Evolutionary conservation across 2,797 vertebrate genomes (phyloP).

Genomic region (Phalloptychus januarius): DNA sequence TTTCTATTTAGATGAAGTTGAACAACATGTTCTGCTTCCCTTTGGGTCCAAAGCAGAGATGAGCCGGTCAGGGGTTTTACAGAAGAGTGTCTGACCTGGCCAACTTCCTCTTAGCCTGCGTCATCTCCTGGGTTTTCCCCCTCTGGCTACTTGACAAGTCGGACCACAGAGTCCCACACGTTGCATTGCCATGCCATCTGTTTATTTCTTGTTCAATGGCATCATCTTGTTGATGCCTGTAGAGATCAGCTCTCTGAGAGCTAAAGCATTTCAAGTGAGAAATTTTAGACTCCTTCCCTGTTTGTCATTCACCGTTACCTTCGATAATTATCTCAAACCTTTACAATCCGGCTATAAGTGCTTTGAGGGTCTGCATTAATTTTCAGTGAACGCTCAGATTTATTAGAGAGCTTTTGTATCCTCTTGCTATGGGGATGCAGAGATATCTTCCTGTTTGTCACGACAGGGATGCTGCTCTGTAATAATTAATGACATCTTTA

Average conservation of each 20-base stretch:
- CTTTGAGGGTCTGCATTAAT: conserved; percentile 35
- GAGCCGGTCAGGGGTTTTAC: conserved; percentile 58
- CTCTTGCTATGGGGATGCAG: conserved; percentile 2
- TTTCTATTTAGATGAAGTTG: conserved; percentile 55
- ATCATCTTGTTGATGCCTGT: conserved; percentile 36
- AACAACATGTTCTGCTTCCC: conserved; percentile 34
- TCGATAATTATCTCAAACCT: conserved; percentile 55
- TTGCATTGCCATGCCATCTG: conserved; percentile 35
- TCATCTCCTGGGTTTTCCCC: conserved; percentile 61
- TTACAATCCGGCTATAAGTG: conserved; percentile 24
- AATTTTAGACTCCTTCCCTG: conserved; percentile 30
- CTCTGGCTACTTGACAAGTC: conserved; percentile 48
- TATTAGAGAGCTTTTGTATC: conserved; percentile 29
- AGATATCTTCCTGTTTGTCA: conserved; percentile 41
- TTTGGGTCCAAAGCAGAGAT: conserved; percentile 30
- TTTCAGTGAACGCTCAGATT: conserved; percentile 45
- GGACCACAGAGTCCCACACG: conserved; percentile 27
- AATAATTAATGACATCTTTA: conserved; percentile 19
- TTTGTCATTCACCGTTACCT: conserved; percentile 44
- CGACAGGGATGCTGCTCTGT: conserved; percentile 26
- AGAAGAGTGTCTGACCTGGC: conserved; percentile 51
- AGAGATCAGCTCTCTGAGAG: conserved; percentile 40
- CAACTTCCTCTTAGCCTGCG: conserved; percentile 45
- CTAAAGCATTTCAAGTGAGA: conserved; percentile 18
- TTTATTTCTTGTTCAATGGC: conserved; percentile 46